phyloP scores from a whole-genome alignment of 2,888 invertebrate genomes.

The Nephrotoma guestfalica region DNA sequence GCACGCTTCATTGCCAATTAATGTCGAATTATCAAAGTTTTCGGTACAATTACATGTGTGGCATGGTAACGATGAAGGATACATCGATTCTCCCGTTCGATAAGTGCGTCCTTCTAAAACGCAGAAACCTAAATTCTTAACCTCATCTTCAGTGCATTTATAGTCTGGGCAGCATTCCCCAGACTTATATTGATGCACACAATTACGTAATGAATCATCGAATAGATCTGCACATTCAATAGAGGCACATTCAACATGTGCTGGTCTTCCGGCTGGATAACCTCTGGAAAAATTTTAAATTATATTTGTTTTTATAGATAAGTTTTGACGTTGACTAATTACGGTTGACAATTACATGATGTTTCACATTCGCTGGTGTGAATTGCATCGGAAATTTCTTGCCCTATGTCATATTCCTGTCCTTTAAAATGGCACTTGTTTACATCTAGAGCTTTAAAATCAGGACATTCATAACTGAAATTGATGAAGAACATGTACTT shows the following conservation, averaged over 20 bases:
- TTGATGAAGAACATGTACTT: background rate
- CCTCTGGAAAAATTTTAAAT: background rate
- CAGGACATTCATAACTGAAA: background rate
- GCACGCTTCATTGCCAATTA: conserved; percentile 30
- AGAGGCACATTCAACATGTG: background rate
- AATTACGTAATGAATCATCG: background rate
- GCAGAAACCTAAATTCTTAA: conserved; percentile 25
- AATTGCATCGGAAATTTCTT: background rate
- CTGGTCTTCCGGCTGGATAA: background rate
- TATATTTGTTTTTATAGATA: background rate
- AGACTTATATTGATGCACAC: background rate
- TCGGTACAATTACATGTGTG: conserved; percentile 36
- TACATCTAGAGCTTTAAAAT: background rate
- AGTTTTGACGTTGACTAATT: background rate
- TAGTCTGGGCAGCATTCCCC: background rate
- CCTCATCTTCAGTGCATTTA: background rate
- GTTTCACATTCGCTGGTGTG: background rate
- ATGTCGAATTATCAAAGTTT: conserved; percentile 30
- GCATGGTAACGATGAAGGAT: conserved; percentile 30
- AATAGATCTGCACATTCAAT: background rate
- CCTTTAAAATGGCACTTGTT: background rate
- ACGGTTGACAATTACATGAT: background rate
- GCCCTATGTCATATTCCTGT: background rate
- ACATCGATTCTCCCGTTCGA: conserved; percentile 35
- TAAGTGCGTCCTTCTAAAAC: conserved; percentile 35